These are phyloP conservation scores for Dissostichus mawsoni DNA, from an alignment of 2,113 vertebrate species.

Conservation along the genomic window DNA sequence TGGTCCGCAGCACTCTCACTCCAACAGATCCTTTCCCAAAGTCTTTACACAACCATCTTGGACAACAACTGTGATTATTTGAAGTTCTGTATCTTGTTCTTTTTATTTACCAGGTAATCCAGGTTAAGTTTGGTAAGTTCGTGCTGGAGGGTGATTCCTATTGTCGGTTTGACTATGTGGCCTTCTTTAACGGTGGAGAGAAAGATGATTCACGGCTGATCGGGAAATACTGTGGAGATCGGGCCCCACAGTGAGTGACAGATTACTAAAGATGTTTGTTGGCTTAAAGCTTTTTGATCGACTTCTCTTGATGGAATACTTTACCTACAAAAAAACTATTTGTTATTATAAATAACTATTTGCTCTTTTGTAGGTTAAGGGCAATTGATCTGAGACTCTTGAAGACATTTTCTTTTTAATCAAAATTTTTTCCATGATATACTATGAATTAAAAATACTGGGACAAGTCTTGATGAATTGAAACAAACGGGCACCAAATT, in stretches of 20 bases:
- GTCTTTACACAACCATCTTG: not conserved
- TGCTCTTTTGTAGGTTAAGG: too few relatives aligned
- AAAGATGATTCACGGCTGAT: slow-evolving; percentile 86
- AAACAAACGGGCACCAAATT: too few relatives aligned
- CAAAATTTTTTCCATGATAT: too few relatives aligned
- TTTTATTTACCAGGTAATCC: slow-evolving; percentile 82
- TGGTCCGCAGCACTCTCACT: slow-evolving; percentile 76
- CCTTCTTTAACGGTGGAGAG: slow-evolving; percentile 88
- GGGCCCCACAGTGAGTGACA: slow-evolving; percentile 83
- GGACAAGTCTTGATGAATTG: too few relatives aligned
- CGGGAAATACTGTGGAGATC: slow-evolving; percentile 90
- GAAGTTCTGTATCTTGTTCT: slow-evolving; percentile 19
- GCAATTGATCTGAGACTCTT: too few relatives aligned
- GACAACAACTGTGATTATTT: not conserved
- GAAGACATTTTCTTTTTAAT: too few relatives aligned
- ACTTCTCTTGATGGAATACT: not conserved
- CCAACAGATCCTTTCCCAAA: not conserved
- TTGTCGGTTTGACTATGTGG: slow-evolving; percentile 93
- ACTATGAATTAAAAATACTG: too few relatives aligned
- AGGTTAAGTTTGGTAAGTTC: slow-evolving; percentile 90
- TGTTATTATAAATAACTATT: too few relatives aligned
- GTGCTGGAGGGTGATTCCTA: slow-evolving; percentile 88
- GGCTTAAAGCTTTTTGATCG: not conserved
- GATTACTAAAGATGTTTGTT: not conserved
- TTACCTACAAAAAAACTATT: too few relatives aligned